phyloP scores from a whole-genome alignment of 2,113 vertebrate species.

The Scartelaos histophorus region DNA sequence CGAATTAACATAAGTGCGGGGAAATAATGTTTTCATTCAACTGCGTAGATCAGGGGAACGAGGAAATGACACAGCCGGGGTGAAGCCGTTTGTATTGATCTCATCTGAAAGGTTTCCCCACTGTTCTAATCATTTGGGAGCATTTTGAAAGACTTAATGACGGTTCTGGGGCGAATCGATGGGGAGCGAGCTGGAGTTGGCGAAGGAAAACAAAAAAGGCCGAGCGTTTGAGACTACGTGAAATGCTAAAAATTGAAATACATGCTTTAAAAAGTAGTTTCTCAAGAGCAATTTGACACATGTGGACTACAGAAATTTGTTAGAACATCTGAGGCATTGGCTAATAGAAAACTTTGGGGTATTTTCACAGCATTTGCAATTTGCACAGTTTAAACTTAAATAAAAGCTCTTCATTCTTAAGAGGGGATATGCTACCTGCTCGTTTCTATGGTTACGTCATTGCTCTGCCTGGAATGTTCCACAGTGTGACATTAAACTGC shows the following conservation, averaged over 20 bases:
- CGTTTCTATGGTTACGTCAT: no score
- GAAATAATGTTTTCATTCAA: slow-evolving; percentile 22
- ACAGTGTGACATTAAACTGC: no score
- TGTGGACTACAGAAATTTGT: no score
- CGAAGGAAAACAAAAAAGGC: slow-evolving; percentile 2
- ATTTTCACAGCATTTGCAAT: no score
- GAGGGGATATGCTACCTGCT: no score
- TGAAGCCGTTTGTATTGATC: slow-evolving; percentile 49
- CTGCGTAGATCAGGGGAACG: slow-evolving; percentile 31
- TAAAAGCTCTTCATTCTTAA: no score
- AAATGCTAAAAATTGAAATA: neutral
- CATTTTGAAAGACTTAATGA: slow-evolving; percentile 43
- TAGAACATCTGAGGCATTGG: no score
- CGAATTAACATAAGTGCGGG: slow-evolving; percentile 12
- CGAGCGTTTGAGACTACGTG: neutral
- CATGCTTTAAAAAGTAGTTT: neutral
- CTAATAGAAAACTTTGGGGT: no score
- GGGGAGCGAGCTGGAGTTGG: slow-evolving; percentile 14
- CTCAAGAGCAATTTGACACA: neutral
- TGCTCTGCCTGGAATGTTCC: no score
- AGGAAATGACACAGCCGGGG: slow-evolving; percentile 41
- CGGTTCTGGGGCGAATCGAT: slow-evolving; percentile 27
- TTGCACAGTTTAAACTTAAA: no score
- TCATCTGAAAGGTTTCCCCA: slow-evolving; percentile 10
- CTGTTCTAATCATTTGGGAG: slow-evolving; percentile 34